These are phyloP conservation scores for Megaceryle maxima DNA, from an alignment of 2,113 vertebrate genomes.

Conservation along the genomic window DNA sequence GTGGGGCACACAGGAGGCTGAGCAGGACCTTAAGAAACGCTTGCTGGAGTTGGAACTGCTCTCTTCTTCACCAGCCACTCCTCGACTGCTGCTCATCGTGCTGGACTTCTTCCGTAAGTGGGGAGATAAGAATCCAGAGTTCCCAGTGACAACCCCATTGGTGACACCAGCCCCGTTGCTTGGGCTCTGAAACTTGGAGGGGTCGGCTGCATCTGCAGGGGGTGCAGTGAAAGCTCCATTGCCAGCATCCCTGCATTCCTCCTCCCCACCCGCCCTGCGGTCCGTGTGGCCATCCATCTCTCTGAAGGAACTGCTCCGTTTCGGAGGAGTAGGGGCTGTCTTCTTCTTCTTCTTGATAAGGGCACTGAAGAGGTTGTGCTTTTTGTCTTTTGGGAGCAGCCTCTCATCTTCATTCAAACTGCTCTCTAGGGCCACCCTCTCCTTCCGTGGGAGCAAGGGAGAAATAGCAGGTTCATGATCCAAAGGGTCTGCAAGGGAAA, in stretches of 20 bases:
- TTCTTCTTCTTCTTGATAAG: slow-evolving; percentile 98
- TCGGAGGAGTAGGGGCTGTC: slow-evolving; percentile 89
- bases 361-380: slow-evolving; percentile 88
- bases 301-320: slow-evolving; percentile 94
- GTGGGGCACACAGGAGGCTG: slow-evolving; percentile 83
- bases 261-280: slow-evolving; percentile 59
- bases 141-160: slow-evolving; percentile 84
- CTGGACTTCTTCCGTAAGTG: slow-evolving; percentile 84
- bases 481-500: slow-evolving; percentile 75
- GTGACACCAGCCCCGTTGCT: slow-evolving; percentile 79
- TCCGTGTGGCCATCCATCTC: slow-evolving; percentile 84
- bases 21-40: slow-evolving; percentile 90
- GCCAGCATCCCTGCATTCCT: slow-evolving; percentile 76
- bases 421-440: slow-evolving; percentile 79
- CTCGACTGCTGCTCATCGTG: slow-evolving; percentile 72
- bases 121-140: slow-evolving; percentile 77
- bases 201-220: slow-evolving; percentile 64
- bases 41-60: slow-evolving; percentile 79
- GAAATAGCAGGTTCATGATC: slow-evolving; percentile 86
- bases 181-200: slow-evolving; percentile 73
- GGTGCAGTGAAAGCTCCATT: slow-evolving; percentile 68
- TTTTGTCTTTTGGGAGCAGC: slow-evolving; percentile 87
- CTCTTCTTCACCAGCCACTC: slow-evolving; percentile 82
- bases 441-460: slow-evolving; percentile 90
- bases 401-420: slow-evolving; percentile 90